These are phyloP conservation scores for Frankliniella fusca DNA, from an alignment of 2,888 invertebrate species.

Conservation along the genomic window DNA sequence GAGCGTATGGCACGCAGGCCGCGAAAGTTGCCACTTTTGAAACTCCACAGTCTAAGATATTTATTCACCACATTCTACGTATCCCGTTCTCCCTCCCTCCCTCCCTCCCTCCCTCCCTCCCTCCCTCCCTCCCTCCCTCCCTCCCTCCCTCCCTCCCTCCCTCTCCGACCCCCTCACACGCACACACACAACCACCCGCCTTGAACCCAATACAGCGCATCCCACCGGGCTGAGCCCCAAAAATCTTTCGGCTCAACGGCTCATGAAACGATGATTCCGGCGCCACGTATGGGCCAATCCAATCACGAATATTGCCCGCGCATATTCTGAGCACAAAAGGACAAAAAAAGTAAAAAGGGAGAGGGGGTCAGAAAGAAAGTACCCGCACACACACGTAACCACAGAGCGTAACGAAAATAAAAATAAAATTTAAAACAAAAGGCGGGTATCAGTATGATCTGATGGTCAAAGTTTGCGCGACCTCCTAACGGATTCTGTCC, in stretches of 20 bases:
- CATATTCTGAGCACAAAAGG: neutral
- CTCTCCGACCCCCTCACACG: neutral
- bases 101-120: neutral
- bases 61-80: too few species aligned
- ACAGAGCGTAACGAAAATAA: neutral
- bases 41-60: too few species aligned
- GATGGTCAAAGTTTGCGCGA: too few species aligned
- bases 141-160: neutral
- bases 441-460: neutral
- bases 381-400: neutral
- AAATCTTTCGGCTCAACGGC: neutral
- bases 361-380: neutral
- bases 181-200: neutral
- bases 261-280: slow-evolving; percentile 19
- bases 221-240: neutral
- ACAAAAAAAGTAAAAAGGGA: neutral
- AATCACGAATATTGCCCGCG: neutral
- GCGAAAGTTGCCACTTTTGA: too few species aligned
- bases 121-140: neutral
- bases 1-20: too few species aligned
- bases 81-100: too few species aligned
- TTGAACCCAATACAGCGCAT: neutral
- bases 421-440: neutral
- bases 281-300: neutral
- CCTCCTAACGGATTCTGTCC: too few species aligned